Conservation (phyloP, 2,797 vertebrate species). For the Pteropus rufus region DNA sequence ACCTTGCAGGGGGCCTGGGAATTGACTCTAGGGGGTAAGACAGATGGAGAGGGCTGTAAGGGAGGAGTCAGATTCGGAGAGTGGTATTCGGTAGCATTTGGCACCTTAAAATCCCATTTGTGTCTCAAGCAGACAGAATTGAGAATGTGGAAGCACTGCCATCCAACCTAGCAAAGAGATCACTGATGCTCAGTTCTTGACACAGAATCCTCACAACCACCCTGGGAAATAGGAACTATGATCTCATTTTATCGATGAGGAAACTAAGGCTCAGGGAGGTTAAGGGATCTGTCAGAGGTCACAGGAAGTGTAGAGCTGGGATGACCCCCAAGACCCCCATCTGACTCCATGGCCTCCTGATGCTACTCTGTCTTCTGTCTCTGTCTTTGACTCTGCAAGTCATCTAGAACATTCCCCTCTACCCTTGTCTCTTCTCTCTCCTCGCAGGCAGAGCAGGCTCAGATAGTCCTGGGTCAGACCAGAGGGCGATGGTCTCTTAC, state of each 20-base stretch:
- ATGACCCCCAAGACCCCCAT: neutral
- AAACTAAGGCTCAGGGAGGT: neutral
- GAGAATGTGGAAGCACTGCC: rapidly evolving
- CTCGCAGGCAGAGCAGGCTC: neutral
- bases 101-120: neutral
- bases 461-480: neutral
- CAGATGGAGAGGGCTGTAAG: neutral
- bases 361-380: neutral
- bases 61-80: neutral
- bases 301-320: neutral
- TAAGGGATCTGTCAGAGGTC: neutral
- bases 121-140: neutral
- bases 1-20: neutral
- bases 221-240: neutral
- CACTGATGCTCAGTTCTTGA: neutral
- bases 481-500: rapidly evolving
- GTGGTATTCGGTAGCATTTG: neutral
- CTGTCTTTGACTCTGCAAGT: neutral
- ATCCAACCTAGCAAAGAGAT: rapidly evolving
- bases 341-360: neutral
- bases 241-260: neutral
- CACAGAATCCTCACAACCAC: neutral
- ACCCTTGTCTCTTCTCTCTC: neutral
- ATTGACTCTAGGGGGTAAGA: neutral
- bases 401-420: neutral